A percentile compares a stretch with the other conserved stretches of the same genome.
phyloP scores from a whole-genome alignment of 2,797 vertebrate genomes.

The Chloroceryle amazona region DNA sequence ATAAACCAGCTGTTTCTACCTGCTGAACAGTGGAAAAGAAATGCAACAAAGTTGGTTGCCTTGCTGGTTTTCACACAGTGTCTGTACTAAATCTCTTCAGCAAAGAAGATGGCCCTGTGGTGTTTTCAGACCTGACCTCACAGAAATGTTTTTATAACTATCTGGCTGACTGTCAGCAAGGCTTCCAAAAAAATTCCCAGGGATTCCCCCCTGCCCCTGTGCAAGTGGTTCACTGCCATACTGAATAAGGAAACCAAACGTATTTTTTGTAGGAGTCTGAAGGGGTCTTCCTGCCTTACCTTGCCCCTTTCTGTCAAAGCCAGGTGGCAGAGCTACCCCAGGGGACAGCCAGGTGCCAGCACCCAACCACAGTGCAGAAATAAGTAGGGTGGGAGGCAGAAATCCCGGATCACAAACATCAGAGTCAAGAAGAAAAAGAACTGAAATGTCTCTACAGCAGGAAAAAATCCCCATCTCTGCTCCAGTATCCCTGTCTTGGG shows the following conservation, averaged over 20 bases:
- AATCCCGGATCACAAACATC: background rate
- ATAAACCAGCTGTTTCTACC: background rate
- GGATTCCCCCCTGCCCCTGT: background rate
- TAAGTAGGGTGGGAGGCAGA: background rate
- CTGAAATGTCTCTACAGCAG: background rate
- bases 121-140: background rate
- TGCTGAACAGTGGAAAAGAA: background rate
- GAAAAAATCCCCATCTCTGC: background rate
- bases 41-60: background rate
- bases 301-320: background rate
- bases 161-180: background rate
- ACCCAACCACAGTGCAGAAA: background rate
- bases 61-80: background rate
- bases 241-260: background rate
- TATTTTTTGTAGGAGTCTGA: background rate
- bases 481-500: background rate
- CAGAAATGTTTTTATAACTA: background rate
- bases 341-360: background rate
- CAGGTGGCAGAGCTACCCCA: background rate
- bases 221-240: fast-evolving
- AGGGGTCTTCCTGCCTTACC: background rate
- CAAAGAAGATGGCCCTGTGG: background rate
- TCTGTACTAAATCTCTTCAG: background rate
- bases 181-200: background rate
- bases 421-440: background rate